Evolutionary conservation across 2,797 vertebrate genomes (phyloP).

Genomic region (Myotis daubentonii): DNA sequence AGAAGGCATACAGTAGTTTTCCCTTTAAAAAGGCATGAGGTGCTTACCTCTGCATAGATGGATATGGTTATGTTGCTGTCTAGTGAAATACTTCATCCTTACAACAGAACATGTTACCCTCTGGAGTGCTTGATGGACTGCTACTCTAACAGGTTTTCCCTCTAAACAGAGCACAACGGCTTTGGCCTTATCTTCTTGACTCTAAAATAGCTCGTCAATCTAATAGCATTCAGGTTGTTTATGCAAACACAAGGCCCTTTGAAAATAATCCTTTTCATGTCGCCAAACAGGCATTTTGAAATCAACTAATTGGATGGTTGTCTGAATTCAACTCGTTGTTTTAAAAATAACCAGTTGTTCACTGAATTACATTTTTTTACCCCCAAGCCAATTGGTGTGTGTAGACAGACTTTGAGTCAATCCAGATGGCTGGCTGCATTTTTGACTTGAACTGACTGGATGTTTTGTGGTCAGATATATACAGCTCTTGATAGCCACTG

Average conservation of each 20-base stretch:
- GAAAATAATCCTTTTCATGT: slow-evolving; percentile 80
- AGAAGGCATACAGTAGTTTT: neutral
- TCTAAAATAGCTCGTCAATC: slow-evolving; percentile 79
- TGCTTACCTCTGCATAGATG: slow-evolving; percentile 25
- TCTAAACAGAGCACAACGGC: slow-evolving; percentile 75
- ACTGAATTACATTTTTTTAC: slow-evolving; percentile 82
- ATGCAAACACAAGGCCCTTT: slow-evolving; percentile 78
- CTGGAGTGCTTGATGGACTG: slow-evolving; percentile 66
- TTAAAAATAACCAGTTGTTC: slow-evolving; percentile 83
- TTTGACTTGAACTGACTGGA: slow-evolving; percentile 79
- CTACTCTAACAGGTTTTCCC: slow-evolving; percentile 69
- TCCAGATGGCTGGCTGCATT: slow-evolving; percentile 82
- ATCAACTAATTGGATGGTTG: slow-evolving; percentile 82
- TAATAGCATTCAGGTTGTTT: slow-evolving; percentile 81
- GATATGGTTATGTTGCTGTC: neutral
- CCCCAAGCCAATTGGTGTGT: slow-evolving; percentile 82
- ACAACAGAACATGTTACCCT: slow-evolving; percentile 64
- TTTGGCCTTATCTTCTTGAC: slow-evolving; percentile 80
- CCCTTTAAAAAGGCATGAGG: neutral
- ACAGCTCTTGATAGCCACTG: slow-evolving; percentile 80
- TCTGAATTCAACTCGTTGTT: slow-evolving; percentile 81
- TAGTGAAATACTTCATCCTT: slow-evolving; percentile 48
- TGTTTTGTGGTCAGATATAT: slow-evolving; percentile 82
- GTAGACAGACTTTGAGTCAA: slow-evolving; percentile 82
- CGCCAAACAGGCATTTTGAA: slow-evolving; percentile 82